Conservation (phyloP, 2,113 vertebrate genomes). For the Heloderma charlesbogerti region DNA sequence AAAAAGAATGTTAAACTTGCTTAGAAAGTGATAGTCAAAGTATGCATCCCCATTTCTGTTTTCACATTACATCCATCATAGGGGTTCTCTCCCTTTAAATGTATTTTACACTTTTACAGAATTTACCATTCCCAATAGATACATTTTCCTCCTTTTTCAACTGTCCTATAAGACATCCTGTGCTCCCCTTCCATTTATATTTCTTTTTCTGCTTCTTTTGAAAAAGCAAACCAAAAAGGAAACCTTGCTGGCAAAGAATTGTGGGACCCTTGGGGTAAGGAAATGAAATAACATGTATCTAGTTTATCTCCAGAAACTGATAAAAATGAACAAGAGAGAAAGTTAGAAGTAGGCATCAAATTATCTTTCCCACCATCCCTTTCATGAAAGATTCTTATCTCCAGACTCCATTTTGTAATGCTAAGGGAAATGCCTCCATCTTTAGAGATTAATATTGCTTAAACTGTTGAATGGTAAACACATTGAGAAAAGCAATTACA, state of each 20-base stretch:
- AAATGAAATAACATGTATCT: constrained; percentile 11
- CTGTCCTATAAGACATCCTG: background rate
- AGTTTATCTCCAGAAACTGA: constrained; percentile 8
- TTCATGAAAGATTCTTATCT: background rate
- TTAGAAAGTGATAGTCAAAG: background rate
- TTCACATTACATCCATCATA: background rate
- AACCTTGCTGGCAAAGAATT: background rate
- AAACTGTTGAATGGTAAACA: background rate
- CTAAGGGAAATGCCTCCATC: background rate
- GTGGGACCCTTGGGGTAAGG: background rate
- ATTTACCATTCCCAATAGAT: background rate
- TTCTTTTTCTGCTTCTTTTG: constrained; percentile 20
- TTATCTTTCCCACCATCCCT: background rate
- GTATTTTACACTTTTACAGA: background rate
- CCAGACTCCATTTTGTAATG: background rate
- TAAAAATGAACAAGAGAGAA: constrained; percentile 19
- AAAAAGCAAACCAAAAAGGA: constrained; percentile 7
- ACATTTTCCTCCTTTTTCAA: constrained; percentile 14
- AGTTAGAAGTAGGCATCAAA: background rate
- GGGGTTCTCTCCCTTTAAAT: constrained; percentile 5
- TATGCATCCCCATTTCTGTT: background rate
- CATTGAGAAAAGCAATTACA: background rate
- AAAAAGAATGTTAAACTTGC: background rate
- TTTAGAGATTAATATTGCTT: background rate
- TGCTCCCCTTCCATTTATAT: background rate